Percentiles rank a stretch among this genome's conserved stretches.
Conservation (phyloP, 2,888 invertebrate species). For the Acleris emargana region DNA sequence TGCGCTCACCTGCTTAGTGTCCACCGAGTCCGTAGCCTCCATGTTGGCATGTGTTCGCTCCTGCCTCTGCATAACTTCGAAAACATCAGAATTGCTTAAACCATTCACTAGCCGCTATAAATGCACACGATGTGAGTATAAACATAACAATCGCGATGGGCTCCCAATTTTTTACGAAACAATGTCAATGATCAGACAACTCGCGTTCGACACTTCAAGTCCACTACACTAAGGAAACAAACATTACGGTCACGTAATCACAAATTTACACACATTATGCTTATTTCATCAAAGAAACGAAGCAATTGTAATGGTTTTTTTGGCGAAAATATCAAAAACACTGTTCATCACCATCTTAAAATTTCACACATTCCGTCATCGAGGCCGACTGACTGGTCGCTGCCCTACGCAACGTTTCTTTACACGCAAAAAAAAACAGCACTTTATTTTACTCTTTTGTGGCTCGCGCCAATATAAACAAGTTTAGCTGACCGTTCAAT, state of each 20-base stretch:
- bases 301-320: slow-evolving; percentile 57
- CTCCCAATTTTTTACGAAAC: slow-evolving; percentile 75
- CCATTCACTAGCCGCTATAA: slow-evolving; percentile 65
- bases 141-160: slow-evolving; percentile 80
- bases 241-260: slow-evolving; percentile 45
- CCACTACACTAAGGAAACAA: slow-evolving; percentile 49
- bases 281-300: slow-evolving; percentile 50
- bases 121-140: slow-evolving; percentile 68
- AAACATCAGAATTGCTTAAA: slow-evolving; percentile 80
- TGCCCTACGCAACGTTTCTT: slow-evolving; percentile 64
- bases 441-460: not conserved
- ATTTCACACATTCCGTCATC: slow-evolving; percentile 83
- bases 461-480: no score
- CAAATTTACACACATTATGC: slow-evolving; percentile 55
- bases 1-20: slow-evolving; percentile 86
- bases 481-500: no score
- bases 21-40: slow-evolving; percentile 85
- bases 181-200: slow-evolving; percentile 78
- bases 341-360: slow-evolving; percentile 80
- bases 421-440: slow-evolving; percentile 47
- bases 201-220: slow-evolving; percentile 67
- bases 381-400: slow-evolving; percentile 79
- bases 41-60: slow-evolving; percentile 83
- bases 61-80: slow-evolving; percentile 77
- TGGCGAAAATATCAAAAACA: slow-evolving; percentile 65